phyloP scores from a whole-genome alignment of 2,888 invertebrate species.

The Apomyelois bistriatella region DNA sequence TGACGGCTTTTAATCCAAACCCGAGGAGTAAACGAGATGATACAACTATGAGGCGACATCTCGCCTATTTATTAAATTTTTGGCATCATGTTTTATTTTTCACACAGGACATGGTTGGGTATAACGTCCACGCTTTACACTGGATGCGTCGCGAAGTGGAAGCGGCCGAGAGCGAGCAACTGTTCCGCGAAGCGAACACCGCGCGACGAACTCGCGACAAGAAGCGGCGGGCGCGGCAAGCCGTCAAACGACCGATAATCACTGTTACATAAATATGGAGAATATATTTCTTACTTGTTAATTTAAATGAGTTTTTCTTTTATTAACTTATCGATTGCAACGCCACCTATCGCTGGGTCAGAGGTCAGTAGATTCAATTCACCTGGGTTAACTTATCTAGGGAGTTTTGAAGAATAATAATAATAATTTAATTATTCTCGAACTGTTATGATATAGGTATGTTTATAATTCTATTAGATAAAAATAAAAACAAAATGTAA shows the following conservation, averaged over 20 bases:
- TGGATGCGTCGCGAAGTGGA: constrained; percentile 88
- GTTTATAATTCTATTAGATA: neutral
- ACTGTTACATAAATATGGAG: constrained; percentile 49
- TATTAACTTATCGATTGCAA: neutral
- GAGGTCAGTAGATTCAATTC: no score
- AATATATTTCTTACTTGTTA: neutral
- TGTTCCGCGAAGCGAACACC: constrained; percentile 88
- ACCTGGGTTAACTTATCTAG: no score
- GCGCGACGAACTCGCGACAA: constrained; percentile 82
- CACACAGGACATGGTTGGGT: constrained; percentile 88
- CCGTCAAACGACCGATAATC: constrained; percentile 80
- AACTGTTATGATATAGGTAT: no score
- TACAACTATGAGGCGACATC: no score
- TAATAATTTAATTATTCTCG: no score
- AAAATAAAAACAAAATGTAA: constrained; percentile 32
- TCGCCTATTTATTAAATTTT: no score
- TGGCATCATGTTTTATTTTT: neutral
- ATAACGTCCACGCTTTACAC: constrained; percentile 90
- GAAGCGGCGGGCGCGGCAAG: constrained; percentile 80
- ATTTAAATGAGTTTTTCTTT: neutral
- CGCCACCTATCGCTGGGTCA: no score
- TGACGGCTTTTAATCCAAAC: no score
- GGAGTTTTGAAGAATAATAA: no score
- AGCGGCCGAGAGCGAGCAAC: constrained; percentile 84
- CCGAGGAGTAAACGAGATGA: no score